A percentile compares a stretch with the other conserved stretches of the same genome.
Conservation (phyloP, 1,140 invertebrate species). For the Macrocentrus cingulum region DNA sequence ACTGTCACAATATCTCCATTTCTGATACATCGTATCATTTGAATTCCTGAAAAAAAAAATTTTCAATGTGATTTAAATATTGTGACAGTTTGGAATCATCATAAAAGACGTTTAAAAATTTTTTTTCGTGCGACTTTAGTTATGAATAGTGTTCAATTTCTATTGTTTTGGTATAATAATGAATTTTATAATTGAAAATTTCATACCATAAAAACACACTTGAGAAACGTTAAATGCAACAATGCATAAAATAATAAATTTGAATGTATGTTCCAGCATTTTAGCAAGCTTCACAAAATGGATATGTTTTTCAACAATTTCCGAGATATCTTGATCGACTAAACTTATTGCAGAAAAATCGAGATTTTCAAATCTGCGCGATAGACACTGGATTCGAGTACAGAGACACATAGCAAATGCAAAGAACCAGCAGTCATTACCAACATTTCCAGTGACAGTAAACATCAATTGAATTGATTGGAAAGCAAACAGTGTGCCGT, state of each 20-base stretch:
- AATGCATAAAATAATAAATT: conserved; percentile 15
- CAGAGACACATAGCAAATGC: conserved; percentile 31
- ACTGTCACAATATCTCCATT: neutral
- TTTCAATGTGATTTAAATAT: too few relatives aligned
- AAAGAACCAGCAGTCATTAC: conserved; percentile 30
- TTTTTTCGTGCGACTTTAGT: too few relatives aligned
- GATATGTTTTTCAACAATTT: conserved; percentile 12
- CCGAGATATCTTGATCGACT: neutral
- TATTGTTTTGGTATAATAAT: too few relatives aligned
- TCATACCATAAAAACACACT: conserved; percentile 20
- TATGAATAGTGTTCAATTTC: too few relatives aligned
- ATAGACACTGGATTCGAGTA: conserved; percentile 29
- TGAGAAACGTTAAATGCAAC: conserved; percentile 1
- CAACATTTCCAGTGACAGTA: conserved; percentile 24
- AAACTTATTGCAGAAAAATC: neutral
- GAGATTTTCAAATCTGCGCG: neutral
- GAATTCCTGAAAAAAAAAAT: conserved; percentile 11
- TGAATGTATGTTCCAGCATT: conserved; percentile 13
- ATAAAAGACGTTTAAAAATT: too few relatives aligned
- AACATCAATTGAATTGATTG: conserved; percentile 19
- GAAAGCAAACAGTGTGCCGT: conserved; percentile 20
- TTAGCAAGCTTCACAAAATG: conserved; percentile 5
- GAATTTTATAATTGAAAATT: too few relatives aligned
- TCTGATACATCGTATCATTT: neutral
- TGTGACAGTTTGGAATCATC: too few relatives aligned